These are phyloP conservation scores for Sesamia inferens DNA, from an alignment of 2,888 invertebrate species.

Conservation along the genomic window DNA sequence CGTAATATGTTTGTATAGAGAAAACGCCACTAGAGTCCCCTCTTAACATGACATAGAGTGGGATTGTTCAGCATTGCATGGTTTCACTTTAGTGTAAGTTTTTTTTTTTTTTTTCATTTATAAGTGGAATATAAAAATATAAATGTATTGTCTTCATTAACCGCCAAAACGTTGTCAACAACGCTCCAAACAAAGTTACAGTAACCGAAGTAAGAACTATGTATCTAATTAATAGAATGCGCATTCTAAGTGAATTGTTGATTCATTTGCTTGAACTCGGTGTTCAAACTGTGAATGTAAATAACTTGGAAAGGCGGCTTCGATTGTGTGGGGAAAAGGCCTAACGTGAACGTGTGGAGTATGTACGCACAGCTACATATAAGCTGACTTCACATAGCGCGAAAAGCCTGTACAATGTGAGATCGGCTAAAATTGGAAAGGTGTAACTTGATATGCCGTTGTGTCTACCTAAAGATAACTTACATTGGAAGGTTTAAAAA, in stretches of 20 bases:
- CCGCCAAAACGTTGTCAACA: constrained; percentile 11
- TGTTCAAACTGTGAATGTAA: constrained; percentile 26
- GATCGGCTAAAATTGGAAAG: background rate
- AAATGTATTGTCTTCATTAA: background rate
- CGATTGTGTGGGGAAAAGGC: background rate
- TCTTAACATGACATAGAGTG: no score
- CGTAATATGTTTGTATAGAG: no score
- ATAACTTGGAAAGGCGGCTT: constrained; percentile 32
- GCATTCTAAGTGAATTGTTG: constrained; percentile 60
- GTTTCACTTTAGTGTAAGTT: no score
- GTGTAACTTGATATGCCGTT: background rate
- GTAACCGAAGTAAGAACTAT: constrained; percentile 53
- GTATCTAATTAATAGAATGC: constrained; percentile 66
- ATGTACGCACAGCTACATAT: background rate
- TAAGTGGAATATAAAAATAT: no score
- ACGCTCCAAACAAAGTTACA: constrained; percentile 41
- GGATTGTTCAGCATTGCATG: no score
- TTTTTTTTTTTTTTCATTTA: no score
- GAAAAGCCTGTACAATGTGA: background rate
- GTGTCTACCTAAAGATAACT: background rate
- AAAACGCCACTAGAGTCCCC: no score
- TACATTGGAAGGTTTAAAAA: background rate
- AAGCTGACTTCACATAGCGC: background rate
- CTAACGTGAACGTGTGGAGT: background rate
- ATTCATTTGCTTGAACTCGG: constrained; percentile 50